phyloP scores from a whole-genome alignment of 92 coral and sea anemone species.

The Parazoanthus darwini region DNA sequence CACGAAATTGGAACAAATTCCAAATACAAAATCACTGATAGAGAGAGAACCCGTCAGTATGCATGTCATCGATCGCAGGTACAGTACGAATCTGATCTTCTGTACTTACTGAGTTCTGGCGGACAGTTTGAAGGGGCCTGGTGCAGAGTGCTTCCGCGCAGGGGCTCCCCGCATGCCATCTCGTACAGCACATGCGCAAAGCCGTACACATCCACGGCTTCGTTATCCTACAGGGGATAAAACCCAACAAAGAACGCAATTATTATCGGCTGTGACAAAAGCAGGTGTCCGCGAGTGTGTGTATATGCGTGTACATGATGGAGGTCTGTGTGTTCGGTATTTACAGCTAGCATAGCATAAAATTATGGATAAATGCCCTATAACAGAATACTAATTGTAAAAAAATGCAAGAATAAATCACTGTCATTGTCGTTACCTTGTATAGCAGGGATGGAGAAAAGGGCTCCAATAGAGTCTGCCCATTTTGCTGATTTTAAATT shows the following conservation, averaged over 20 bases:
- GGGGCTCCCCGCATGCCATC: constrained; percentile 88
- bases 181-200: constrained; percentile 95
- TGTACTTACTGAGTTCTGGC: constrained; percentile 68
- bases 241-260: background rate
- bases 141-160: constrained; percentile 70
- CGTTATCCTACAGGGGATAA: constrained; percentile 58
- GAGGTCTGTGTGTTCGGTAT: too few species aligned
- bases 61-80: too few species aligned
- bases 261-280: background rate
- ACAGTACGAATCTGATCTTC: background rate
- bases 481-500: too few species aligned
- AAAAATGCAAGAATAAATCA: too few species aligned
- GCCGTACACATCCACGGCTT: constrained; percentile 93
- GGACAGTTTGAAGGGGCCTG: constrained; percentile 92
- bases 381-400: too few species aligned
- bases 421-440: too few species aligned
- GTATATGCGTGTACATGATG: background rate
- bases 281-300: too few species aligned
- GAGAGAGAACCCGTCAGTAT: too few species aligned
- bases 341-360: too few species aligned
- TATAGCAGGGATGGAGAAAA: too few species aligned
- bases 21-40: background rate
- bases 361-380: too few species aligned
- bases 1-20: background rate
- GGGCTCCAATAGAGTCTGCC: too few species aligned